Evolutionary conservation across 2,888 invertebrate genomes (phyloP).

Genomic region (Lithophane socia): DNA sequence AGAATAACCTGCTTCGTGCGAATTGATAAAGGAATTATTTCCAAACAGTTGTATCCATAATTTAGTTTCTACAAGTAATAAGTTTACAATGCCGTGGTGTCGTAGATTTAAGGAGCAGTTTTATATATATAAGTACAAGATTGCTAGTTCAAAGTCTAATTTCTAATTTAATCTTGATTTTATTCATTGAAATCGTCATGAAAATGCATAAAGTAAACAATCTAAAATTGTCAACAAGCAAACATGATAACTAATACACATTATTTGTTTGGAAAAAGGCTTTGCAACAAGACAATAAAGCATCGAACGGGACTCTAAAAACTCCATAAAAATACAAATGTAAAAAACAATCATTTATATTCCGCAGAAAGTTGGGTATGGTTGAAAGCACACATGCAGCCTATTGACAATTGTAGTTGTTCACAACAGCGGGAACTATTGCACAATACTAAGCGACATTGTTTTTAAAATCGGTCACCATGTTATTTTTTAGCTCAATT

Average conservation of each 20-base stretch:
- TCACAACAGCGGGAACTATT: slow-evolving; percentile 42
- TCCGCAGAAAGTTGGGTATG: slow-evolving; percentile 34
- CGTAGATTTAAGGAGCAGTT: background rate
- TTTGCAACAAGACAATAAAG: slow-evolving; percentile 6
- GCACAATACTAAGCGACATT: slow-evolving; percentile 45
- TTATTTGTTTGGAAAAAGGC: too few relatives aligned
- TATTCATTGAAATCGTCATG: background rate
- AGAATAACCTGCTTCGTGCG: slow-evolving; percentile 38
- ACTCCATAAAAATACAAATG: slow-evolving; percentile 23
- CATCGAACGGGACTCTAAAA: slow-evolving; percentile 17
- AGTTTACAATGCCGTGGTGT: slow-evolving; percentile 5
- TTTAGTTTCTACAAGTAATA: slow-evolving; percentile 24
- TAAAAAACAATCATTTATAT: slow-evolving; percentile 28
- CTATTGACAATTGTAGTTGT: slow-evolving; percentile 44
- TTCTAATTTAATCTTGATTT: background rate
- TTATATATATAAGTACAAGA: background rate
- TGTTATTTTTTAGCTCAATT: slow-evolving; percentile 25
- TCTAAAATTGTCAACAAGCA: background rate
- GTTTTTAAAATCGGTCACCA: slow-evolving; percentile 59
- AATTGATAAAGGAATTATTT: slow-evolving; percentile 46
- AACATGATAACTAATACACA: background rate
- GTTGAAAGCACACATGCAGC: slow-evolving; percentile 26
- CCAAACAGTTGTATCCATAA: slow-evolving; percentile 29
- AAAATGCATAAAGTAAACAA: background rate
- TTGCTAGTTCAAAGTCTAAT: background rate